Conservation (phyloP, 2,888 invertebrate species). For the Chrysotoxum bicinctum region DNA sequence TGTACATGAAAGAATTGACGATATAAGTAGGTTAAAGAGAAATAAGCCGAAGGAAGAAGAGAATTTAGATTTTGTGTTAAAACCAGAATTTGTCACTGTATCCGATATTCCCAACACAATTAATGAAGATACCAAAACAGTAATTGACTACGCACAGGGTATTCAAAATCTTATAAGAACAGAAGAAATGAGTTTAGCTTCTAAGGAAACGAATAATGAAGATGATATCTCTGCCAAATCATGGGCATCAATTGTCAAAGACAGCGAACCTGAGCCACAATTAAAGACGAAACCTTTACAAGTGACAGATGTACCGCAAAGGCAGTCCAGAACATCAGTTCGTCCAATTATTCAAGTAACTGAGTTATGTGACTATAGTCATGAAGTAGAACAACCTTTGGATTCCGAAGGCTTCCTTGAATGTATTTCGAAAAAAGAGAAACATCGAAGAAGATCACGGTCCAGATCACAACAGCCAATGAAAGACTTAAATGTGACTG, state of each 20-base stretch:
- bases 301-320: background rate
- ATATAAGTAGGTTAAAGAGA: background rate
- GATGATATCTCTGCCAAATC: conserved; percentile 74
- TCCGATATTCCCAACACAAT: background rate
- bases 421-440: conserved; percentile 82
- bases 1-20: background rate
- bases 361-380: conserved; percentile 39
- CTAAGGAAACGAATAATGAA: conserved; percentile 77
- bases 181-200: conserved; percentile 64
- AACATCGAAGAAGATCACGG: conserved; percentile 82
- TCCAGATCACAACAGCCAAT: conserved; percentile 82
- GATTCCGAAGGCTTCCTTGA: conserved; percentile 83
- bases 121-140: background rate
- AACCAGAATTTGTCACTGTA: background rate
- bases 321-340: conserved; percentile 75
- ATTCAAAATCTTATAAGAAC: background rate
- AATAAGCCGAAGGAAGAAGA: background rate
- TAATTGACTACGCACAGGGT: background rate
- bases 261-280: conserved; percentile 67
- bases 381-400: conserved; percentile 23
- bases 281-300: conserved; percentile 16
- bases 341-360: conserved; percentile 77
- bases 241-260: conserved; percentile 75
- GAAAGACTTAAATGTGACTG: conserved; percentile 76
- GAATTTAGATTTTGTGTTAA: background rate